Evolutionary conservation across 2,113 vertebrate genomes (phyloP).

Genomic region (Hirundichthys speculiger): DNA sequence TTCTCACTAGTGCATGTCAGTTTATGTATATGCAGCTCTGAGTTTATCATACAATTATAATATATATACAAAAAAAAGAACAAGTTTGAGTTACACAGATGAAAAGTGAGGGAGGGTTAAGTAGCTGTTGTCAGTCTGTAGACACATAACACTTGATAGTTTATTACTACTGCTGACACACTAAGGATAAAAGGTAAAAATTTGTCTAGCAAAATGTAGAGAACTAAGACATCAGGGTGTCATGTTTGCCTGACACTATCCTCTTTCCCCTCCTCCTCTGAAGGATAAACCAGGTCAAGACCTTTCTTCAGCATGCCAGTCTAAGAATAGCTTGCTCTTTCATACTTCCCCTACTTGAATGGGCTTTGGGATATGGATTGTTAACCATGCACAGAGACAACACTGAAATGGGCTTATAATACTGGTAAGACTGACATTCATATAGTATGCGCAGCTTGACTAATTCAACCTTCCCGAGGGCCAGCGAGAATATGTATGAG

Average conservation of each 20-base stretch:
- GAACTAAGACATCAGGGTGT: slow-evolving; percentile 40
- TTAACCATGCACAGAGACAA: slow-evolving; percentile 42
- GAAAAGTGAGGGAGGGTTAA: no score
- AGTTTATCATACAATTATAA: no score
- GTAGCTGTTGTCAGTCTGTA: background rate
- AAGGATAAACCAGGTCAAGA: slow-evolving; percentile 75
- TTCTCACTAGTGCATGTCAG: no score
- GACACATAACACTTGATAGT: background rate
- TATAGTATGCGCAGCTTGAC: slow-evolving; percentile 29
- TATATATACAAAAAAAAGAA: no score
- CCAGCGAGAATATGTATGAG: slow-evolving; percentile 14
- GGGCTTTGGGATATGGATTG: slow-evolving; percentile 46
- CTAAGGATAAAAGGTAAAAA: slow-evolving; percentile 7
- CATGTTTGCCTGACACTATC: slow-evolving; percentile 49
- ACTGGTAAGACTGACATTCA: slow-evolving; percentile 41
- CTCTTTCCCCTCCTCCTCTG: slow-evolving; percentile 38
- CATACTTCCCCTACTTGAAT: slow-evolving; percentile 57
- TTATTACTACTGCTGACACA: background rate
- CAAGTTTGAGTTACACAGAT: no score
- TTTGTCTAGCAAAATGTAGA: slow-evolving; percentile 15
- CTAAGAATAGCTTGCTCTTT: slow-evolving; percentile 66
- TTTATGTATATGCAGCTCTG: no score
- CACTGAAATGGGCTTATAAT: slow-evolving; percentile 31
- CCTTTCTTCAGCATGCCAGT: slow-evolving; percentile 64
- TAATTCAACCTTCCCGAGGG: slow-evolving; percentile 45